A percentile compares a stretch with the other conserved stretches of the same genome.
Conservation (phyloP, 2,113 vertebrate genomes). For the Catharus minimus region DNA sequence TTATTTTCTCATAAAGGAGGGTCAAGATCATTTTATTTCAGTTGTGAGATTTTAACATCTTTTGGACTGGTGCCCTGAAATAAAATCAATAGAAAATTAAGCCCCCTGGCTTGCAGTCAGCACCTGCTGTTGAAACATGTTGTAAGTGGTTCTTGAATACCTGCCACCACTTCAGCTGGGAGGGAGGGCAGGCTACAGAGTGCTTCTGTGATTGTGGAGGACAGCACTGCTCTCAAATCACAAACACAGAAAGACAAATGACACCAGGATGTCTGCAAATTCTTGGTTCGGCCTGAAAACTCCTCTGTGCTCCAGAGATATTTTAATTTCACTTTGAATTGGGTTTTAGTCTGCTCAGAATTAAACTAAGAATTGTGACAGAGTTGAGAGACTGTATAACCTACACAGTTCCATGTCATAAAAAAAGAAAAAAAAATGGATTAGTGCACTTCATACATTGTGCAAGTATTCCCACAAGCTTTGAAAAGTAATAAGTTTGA, state of each 20-base stretch:
- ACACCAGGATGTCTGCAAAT: neutral
- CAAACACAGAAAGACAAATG: neutral
- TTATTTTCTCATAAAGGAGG: neutral
- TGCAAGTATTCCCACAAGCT: neutral
- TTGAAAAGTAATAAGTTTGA: slow-evolving; percentile 14
- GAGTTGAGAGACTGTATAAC: neutral
- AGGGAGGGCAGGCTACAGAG: neutral
- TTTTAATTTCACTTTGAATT: neutral
- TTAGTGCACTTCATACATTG: neutral
- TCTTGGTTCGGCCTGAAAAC: neutral
- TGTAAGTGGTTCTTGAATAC: neutral
- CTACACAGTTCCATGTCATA: neutral
- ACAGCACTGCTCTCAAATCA: neutral
- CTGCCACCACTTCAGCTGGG: neutral
- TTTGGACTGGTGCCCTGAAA: neutral
- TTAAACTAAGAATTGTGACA: neutral
- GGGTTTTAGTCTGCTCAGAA: neutral
- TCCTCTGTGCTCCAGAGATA: neutral
- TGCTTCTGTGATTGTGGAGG: neutral
- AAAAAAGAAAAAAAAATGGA: neutral
- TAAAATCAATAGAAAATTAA: neutral
- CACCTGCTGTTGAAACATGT: neutral
- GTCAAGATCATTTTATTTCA: neutral
- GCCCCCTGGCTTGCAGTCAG: neutral
- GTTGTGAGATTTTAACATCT: neutral